phyloP scores from a whole-genome alignment of 2,113 vertebrate genomes.

The Serilophus lunatus region DNA sequence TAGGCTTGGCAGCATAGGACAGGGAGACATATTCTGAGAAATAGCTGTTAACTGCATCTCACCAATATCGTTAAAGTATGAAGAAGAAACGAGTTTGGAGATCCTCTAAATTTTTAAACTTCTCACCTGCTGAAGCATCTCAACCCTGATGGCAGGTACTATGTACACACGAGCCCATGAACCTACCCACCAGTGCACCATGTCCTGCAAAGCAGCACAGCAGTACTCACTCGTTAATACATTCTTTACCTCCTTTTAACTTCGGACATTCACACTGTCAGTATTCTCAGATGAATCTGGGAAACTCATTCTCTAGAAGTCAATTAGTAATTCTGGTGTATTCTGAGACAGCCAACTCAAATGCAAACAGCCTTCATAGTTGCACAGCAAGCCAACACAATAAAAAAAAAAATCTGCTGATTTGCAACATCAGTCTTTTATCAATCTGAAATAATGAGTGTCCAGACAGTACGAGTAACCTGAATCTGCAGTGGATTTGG shows the following conservation, averaged over 20 bases:
- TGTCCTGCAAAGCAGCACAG: background rate
- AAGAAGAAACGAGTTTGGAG: background rate
- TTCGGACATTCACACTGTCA: background rate
- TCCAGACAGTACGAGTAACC: background rate
- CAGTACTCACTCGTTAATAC: background rate
- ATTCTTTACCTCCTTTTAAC: background rate
- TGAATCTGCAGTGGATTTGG: background rate
- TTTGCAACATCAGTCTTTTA: background rate
- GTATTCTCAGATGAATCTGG: background rate
- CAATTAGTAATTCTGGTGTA: background rate
- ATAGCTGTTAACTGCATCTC: background rate
- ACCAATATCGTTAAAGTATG: background rate
- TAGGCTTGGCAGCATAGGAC: background rate
- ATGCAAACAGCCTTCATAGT: background rate
- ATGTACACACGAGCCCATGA: background rate
- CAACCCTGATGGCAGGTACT: background rate
- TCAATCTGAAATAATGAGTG: background rate
- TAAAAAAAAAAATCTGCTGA: background rate
- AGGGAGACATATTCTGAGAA: background rate
- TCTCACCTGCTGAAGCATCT: background rate
- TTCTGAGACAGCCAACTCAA: background rate
- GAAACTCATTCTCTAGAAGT: background rate
- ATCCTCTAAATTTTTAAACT: background rate
- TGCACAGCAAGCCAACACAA: background rate
- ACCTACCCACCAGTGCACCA: background rate